phyloP scores from a whole-genome alignment of 1,140 invertebrate species.

The Bombyx mandarina region DNA sequence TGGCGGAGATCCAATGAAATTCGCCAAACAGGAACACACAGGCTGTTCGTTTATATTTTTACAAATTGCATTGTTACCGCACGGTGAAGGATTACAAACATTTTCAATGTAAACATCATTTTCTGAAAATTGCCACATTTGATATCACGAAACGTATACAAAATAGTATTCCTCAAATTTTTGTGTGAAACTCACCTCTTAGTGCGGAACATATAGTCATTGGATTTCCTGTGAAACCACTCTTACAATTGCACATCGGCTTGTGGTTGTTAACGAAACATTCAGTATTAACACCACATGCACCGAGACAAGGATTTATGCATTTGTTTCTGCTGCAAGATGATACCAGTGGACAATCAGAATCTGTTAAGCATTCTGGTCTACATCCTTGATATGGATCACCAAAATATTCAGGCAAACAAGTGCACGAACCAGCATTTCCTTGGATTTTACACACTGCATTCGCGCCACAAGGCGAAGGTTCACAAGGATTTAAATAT shows the following conservation, averaged over 20 bases:
- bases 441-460: conserved; percentile 76
- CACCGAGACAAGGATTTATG: conserved; percentile 83
- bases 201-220: conserved; percentile 73
- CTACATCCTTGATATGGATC: conserved; percentile 85
- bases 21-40: conserved; percentile 74
- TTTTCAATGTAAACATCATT: conserved; percentile 40
- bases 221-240: conserved; percentile 83
- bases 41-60: conserved; percentile 64
- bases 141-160: neutral
- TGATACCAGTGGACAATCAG: conserved; percentile 82
- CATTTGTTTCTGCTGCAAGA: conserved; percentile 86
- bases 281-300: conserved; percentile 85
- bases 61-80: conserved; percentile 51
- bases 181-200: conserved; percentile 32
- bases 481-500: conserved; percentile 77
- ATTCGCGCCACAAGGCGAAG: conserved; percentile 84
- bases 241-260: conserved; percentile 82
- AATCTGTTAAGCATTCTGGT: conserved; percentile 83
- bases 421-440: conserved; percentile 79
- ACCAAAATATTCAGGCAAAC: conserved; percentile 80
- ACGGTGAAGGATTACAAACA: conserved; percentile 72
- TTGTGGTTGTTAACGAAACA: conserved; percentile 85
- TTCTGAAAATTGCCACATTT: conserved; percentile 31
- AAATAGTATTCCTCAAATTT: neutral
- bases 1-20: conserved; percentile 73